These are phyloP conservation scores for Rugalucina vietnamica DNA, from an alignment of 2,888 invertebrate genomes.

Conservation along the genomic window DNA sequence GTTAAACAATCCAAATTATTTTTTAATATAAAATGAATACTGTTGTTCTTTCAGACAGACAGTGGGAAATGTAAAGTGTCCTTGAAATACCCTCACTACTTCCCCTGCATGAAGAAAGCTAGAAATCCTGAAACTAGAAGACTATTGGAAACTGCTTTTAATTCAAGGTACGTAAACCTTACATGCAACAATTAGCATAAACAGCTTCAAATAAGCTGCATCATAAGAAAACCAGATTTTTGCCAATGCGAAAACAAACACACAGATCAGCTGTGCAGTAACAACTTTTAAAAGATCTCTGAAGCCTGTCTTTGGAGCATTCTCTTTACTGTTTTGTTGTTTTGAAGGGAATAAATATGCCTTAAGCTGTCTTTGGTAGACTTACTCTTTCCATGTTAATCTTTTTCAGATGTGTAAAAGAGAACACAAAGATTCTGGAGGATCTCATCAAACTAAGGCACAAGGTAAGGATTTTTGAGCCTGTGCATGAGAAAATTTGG, in stretches of 20 bases:
- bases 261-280: no score
- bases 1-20: no score
- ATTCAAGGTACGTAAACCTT: slow-evolving; percentile 84
- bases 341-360: background rate
- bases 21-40: no score
- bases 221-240: no score
- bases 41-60: slow-evolving; percentile 73
- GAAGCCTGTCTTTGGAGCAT: no score
- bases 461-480: no score
- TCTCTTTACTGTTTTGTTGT: no score
- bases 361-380: background rate
- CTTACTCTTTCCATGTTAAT: background rate
- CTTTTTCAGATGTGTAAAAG: slow-evolving; percentile 83
- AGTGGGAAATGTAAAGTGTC: slow-evolving; percentile 83
- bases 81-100: slow-evolving; percentile 85
- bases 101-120: slow-evolving; percentile 85
- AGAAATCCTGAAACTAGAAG: slow-evolving; percentile 83
- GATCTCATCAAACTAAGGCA: slow-evolving; percentile 84
- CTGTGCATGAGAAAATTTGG: no score
- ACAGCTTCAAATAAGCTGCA: no score
- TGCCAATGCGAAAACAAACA: no score
- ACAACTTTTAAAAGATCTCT: no score
- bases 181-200: no score
- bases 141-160: slow-evolving; percentile 83
- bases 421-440: slow-evolving; percentile 84